Base-by-base conservation (phyloP, 2,113 vertebrate species). In the Gasterosteus aculeatus region DNA sequence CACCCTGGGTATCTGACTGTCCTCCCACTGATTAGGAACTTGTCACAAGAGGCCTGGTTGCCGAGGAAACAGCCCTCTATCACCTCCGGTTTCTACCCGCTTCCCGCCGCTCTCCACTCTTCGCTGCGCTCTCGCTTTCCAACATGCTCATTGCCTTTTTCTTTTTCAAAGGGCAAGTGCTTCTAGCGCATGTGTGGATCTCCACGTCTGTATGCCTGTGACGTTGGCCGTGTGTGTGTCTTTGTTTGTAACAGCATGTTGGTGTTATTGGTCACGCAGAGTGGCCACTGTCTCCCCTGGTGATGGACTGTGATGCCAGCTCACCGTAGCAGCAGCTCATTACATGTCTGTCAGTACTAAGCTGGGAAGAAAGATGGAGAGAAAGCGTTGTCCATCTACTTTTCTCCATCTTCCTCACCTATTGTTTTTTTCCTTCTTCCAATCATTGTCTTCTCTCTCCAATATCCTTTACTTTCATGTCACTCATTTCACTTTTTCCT, bases 51-150 rank as follows among this genome's bases (percentile, higher is more conserved):
- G 83, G 85, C 72, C 79, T 56, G 35, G 91, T 92, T 93, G 73
- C 88, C 90, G 88, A 31, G 89, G 90, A 84, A 91, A 93, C 90
- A 10, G 41, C 72, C 90, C 83, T 88, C 75, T 67, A 80, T 89
- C 90, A 86, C 80, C 80, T 85, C 75, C 57, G 38, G 15, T 75
- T 87, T 80, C 81, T 53, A 47, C 59, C 81, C 12, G 62, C 62
- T 83, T 81, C 81, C 81, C 75, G 76, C 78, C 79, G 85, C 69
- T 87, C 80, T 79, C 72, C 75, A 68, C 77, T 77, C 61, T 64
- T 78, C 58, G 76, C 78, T 67, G 80, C 60, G 0, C 81, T 72
- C 72, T 72, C 47, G 15, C 69, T 76, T 72, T 75, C 49, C 63
- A 35, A 14, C 64, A 38, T 5, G 56, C 35, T 75, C 54, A 38